phyloP scores from a whole-genome alignment of 2,113 vertebrate genomes.

The Dromas ardeola region DNA sequence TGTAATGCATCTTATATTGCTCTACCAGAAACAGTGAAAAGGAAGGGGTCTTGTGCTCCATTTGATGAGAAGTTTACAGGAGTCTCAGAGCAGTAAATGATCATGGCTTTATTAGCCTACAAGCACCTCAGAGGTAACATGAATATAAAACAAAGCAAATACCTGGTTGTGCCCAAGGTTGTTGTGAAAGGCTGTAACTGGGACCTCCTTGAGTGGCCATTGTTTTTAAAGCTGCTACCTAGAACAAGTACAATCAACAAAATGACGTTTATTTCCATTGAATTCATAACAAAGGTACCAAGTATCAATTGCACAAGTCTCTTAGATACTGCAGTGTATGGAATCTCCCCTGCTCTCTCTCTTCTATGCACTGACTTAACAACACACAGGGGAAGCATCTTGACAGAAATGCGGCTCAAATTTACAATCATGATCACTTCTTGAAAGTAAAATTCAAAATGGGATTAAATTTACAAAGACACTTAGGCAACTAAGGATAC shows the following conservation, averaged over 20 bases:
- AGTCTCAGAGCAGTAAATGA: neutral
- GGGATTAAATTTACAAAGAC: neutral
- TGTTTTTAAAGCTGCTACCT: slow-evolving; percentile 91
- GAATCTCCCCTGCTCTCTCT: neutral
- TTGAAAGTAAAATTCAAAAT: slow-evolving; percentile 18
- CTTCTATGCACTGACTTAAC: neutral
- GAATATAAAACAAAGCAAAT: slow-evolving; percentile 23
- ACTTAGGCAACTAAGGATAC: neutral
- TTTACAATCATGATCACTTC: neutral
- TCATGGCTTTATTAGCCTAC: neutral
- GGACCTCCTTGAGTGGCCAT: slow-evolving; percentile 94
- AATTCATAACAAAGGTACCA: neutral
- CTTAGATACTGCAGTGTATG: rapidly evolving
- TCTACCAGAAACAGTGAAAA: neutral
- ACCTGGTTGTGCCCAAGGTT: slow-evolving; percentile 98
- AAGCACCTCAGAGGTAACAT: neutral
- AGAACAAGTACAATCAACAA: slow-evolving; percentile 47
- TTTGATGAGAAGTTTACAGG: neutral
- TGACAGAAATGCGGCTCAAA: neutral
- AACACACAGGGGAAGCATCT: neutral
- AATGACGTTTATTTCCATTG: neutral
- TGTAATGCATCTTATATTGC: neutral
- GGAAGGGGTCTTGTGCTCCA: neutral
- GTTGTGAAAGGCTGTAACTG: slow-evolving; percentile 90
- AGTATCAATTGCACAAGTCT: neutral